These are phyloP conservation scores for Drosophila kanekoi DNA, from an alignment of 2,888 invertebrate species.

Conservation along the genomic window DNA sequence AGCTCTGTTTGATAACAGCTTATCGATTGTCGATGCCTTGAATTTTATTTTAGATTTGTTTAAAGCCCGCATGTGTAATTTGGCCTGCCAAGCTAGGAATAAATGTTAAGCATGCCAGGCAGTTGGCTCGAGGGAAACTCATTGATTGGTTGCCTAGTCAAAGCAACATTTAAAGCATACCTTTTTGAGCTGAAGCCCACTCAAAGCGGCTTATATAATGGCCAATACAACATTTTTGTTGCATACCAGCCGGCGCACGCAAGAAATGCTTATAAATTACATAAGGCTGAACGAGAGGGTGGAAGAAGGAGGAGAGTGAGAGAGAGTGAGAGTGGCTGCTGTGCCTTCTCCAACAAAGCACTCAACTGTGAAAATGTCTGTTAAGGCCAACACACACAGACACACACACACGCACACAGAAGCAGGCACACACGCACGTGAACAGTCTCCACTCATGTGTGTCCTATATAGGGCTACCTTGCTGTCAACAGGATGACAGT, in stretches of 20 bases:
- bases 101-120: constrained; percentile 2
- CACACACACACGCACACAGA: constrained; percentile 47
- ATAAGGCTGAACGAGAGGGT: constrained; percentile 39
- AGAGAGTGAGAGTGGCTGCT: constrained; percentile 22
- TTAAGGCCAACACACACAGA: constrained; percentile 70
- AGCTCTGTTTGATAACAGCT: neutral
- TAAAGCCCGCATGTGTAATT: constrained; percentile 9
- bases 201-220: constrained; percentile 61
- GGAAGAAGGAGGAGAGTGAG: neutral
- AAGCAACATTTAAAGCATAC: constrained; percentile 56
- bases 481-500: constrained; percentile 79
- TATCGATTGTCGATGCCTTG: constrained; percentile 7
- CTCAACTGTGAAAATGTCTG: constrained; percentile 81
- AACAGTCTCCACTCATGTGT: constrained; percentile 56
- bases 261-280: constrained; percentile 77
- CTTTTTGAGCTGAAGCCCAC: constrained; percentile 35
- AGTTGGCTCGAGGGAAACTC: neutral
- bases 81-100: constrained; percentile 1
- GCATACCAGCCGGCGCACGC: constrained; percentile 67
- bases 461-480: constrained; percentile 68
- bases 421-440: constrained; percentile 21
- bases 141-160: constrained; percentile 55
- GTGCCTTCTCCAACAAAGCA: constrained; percentile 67
- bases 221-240: constrained; percentile 68
- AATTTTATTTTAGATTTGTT: constrained; percentile 10